Percentiles rank a stretch among this genome's conserved stretches.
Conservation (phyloP, 1,140 invertebrate species). For the Lordiphosa collinella region DNA sequence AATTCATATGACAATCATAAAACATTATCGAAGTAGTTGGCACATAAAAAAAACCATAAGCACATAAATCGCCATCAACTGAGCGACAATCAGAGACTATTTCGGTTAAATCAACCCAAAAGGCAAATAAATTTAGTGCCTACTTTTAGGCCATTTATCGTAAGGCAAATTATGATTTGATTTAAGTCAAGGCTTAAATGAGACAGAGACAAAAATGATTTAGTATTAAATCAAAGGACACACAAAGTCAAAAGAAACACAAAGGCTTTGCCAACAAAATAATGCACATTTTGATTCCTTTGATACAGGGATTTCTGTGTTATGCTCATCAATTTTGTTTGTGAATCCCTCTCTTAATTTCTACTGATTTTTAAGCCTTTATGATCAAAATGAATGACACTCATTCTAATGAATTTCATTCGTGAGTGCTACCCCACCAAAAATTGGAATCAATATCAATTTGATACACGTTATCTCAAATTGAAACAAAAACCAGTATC, state of each 20-base stretch:
- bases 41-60: constrained; percentile 53
- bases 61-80: constrained; percentile 62
- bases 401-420: too few species aligned
- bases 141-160: constrained; percentile 49
- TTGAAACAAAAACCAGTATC: too few species aligned
- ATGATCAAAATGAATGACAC: too few species aligned
- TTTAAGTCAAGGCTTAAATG: constrained; percentile 27
- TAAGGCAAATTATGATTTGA: constrained; percentile 38
- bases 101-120: constrained; percentile 45
- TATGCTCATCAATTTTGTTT: too few species aligned
- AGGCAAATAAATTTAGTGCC: constrained; percentile 43
- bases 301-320: too few species aligned
- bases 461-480: too few species aligned
- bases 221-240: neutral
- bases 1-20: constrained; percentile 43
- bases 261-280: too few species aligned
- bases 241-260: neutral
- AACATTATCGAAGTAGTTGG: constrained; percentile 69
- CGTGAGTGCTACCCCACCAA: too few species aligned
- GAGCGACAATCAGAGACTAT: constrained; percentile 45
- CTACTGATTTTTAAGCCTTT: too few species aligned
- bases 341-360: too few species aligned
- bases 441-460: too few species aligned
- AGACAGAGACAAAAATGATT: neutral
- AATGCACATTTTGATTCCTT: too few species aligned